Base-by-base conservation (phyloP, 2,113 vertebrate species). In the Mohoua ochrocephala region DNA sequence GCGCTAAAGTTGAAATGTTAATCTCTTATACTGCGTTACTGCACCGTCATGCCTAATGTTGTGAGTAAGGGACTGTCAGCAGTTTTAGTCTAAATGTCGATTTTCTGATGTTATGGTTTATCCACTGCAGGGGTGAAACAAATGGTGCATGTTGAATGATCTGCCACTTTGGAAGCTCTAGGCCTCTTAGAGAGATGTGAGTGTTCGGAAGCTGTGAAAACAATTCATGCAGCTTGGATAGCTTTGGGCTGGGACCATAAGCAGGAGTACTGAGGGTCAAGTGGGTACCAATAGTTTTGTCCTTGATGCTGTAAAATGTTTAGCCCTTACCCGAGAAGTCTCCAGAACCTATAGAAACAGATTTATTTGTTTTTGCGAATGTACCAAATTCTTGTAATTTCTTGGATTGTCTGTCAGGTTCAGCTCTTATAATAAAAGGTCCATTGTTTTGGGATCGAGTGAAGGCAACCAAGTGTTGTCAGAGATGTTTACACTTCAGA, bases 91-190 rank as follows among this genome's bases (percentile, higher is more conserved):
- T 95, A 82, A 97, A 92, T 30, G 57, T 57, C 0, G 1, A 23
- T 89, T 91, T 96, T 89, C 95, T 95, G 22, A 42, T 95, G 21
- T 63, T 52, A 52, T 87, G 53, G 87, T 42, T 91, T 96, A 74
- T 69, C 76, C 45, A 81, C 19, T 19, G 18, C 2, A 21, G 31
- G 13, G 7, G 2, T 73, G 37, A 20, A 87, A 74, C 10, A 54
- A 91, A 85, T 22, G 8, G 53, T 92, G 33, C 49, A 30, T 49
- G 39, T 71, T 97, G 53, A 84, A 80, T 71, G 52, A 59, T 87
- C 69, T 91, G 44, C 33, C 52, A 14, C 18, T 69, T 60, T 60
- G 42, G 64, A 92, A 96, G 91, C 52, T 81, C 49, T 78, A 59
- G 71, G 20, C 19, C 39, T 89, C 80, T 84, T 42, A 45, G 67